phyloP scores from a whole-genome alignment of 2,888 invertebrate species.

The Drosophila monieri region DNA sequence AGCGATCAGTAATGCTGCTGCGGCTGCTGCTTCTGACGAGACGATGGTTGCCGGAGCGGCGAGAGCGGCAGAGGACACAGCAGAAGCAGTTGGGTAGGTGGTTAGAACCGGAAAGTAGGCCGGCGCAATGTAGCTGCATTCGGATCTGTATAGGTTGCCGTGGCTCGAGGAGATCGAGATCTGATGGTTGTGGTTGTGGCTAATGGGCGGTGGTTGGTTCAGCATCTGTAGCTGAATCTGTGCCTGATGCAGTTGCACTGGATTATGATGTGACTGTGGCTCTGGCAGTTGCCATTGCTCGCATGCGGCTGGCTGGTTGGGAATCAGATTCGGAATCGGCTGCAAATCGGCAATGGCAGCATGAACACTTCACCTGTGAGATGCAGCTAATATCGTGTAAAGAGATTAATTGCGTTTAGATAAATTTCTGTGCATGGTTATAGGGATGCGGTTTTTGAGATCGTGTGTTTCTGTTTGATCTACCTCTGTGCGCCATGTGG shows the following conservation, averaged over 20 bases:
- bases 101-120: conserved; percentile 1
- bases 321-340: conserved; percentile 25
- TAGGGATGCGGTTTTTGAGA: conserved; percentile 84
- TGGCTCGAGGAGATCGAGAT: conserved; percentile 8
- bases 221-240: conserved; percentile 8
- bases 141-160: not conserved
- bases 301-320: conserved; percentile 15
- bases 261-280: conserved; percentile 17
- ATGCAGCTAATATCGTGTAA: conserved; percentile 77
- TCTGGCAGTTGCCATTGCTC: conserved; percentile 23
- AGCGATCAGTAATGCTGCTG: not conserved
- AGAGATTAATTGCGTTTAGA: conserved; percentile 80
- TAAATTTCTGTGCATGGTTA: conserved; percentile 83
- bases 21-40: not conserved
- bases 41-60: not conserved
- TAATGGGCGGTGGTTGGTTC: conserved; percentile 1
- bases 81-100: not conserved
- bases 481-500: conserved; percentile 84
- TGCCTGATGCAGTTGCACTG: conserved; percentile 1
- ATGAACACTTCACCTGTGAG: conserved; percentile 75
- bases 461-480: conserved; percentile 83
- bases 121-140: conserved; percentile 19
- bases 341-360: conserved; percentile 70
- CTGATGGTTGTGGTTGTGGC: conserved; percentile 12
- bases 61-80: not conserved